phyloP scores from a whole-genome alignment of 2,888 invertebrate genomes.

The Chloroclysta siterata region DNA sequence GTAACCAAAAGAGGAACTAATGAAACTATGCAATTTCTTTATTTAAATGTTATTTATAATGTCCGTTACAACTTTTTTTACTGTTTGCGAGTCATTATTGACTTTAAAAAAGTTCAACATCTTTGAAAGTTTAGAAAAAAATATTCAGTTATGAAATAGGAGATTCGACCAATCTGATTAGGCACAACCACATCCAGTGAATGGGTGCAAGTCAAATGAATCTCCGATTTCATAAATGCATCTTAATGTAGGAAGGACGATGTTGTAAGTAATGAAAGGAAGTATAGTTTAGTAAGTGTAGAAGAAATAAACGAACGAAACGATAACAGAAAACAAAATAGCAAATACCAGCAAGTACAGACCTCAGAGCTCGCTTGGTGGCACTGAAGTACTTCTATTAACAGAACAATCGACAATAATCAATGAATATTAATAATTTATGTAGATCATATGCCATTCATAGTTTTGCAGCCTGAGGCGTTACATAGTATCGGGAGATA shows the following conservation, averaged over 20 bases:
- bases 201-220: not conserved
- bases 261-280: conserved; percentile 52
- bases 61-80: conserved; percentile 16
- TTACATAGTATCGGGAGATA: conserved; percentile 15
- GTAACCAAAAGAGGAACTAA: conserved; percentile 30
- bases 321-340: conserved; percentile 39
- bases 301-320: conserved; percentile 49
- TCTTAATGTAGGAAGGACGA: conserved; percentile 35
- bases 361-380: conserved; percentile 47
- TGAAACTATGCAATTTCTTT: conserved; percentile 12
- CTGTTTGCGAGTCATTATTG: conserved; percentile 16
- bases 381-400: conserved; percentile 37
- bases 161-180: conserved; percentile 10
- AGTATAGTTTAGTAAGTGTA: conserved; percentile 57
- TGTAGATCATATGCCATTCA: conserved; percentile 20
- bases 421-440: conserved; percentile 20
- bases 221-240: conserved; percentile 56
- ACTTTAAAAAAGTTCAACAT: conserved; percentile 5
- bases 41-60: conserved; percentile 1
- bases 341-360: conserved; percentile 43
- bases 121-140: conserved; percentile 4
- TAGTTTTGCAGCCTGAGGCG: conserved; percentile 27
- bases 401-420: conserved; percentile 35
- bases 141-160: conserved; percentile 19
- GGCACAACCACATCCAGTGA: not conserved